Evolutionary conservation across 2,113 vertebrate species (phyloP).

Genomic region (Tapirus terrestris): DNA sequence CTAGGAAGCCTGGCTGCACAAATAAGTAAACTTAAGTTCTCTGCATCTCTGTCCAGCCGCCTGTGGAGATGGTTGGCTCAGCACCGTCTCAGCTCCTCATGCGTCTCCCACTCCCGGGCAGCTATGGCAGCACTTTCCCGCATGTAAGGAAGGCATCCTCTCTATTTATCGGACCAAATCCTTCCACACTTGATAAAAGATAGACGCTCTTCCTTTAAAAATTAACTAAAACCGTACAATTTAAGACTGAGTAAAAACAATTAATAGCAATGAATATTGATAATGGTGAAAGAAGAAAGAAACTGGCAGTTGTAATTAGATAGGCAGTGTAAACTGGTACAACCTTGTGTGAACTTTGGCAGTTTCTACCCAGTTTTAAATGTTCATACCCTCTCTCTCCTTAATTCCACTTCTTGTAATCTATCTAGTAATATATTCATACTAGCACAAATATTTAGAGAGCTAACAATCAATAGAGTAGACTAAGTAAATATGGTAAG

Average conservation of each 20-base stretch:
- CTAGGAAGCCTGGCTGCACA: background rate
- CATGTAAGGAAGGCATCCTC: background rate
- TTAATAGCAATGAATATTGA: background rate
- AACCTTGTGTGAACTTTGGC: background rate
- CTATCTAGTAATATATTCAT: background rate
- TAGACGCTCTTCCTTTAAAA: background rate
- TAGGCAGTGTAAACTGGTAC: background rate
- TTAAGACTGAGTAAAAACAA: background rate
- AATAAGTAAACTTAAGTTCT: background rate
- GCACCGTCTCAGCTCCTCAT: fast-evolving
- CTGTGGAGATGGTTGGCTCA: fast-evolving
- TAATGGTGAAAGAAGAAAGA: background rate
- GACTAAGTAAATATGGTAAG: background rate
- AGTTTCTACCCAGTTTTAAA: background rate
- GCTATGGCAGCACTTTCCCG: background rate
- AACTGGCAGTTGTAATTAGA: background rate
- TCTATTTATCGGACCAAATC: background rate
- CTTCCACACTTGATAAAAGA: background rate
- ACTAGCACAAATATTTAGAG: background rate
- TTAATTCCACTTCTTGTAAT: background rate
- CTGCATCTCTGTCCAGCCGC: background rate
- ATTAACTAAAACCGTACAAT: background rate
- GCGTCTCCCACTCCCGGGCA: fast-evolving
- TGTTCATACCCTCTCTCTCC: background rate
- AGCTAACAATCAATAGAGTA: background rate